Percentiles rank a stretch among this genome's conserved stretches.
These are phyloP conservation scores for Luidia sarsii DNA, from an alignment of 53 echinoderm and acorn worm genomes.

Conservation along the genomic window DNA sequence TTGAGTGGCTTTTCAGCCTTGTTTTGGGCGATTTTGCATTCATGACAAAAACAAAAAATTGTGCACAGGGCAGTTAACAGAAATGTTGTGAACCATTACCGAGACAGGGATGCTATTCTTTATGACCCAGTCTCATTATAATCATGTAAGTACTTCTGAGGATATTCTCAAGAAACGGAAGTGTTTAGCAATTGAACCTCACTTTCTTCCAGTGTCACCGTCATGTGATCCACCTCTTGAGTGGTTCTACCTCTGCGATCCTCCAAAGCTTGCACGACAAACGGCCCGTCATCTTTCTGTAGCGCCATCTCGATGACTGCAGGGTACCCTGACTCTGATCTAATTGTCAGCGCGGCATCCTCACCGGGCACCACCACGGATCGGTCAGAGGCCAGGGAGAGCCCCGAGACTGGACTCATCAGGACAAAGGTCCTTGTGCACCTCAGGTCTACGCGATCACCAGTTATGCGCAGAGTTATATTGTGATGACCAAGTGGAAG, in stretches of 20 bases:
- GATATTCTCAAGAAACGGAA: too few species aligned
- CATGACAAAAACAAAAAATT: too few species aligned
- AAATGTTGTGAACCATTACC: too few species aligned
- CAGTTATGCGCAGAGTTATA: background rate
- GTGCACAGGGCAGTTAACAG: too few species aligned
- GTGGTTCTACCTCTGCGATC: conserved; percentile 2
- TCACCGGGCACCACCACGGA: conserved; percentile 2
- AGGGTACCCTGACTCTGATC: conserved; percentile 53
- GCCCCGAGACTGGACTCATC: conserved; percentile 20
- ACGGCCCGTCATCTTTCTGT: background rate
- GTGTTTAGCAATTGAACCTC: too few species aligned
- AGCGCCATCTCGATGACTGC: conserved; percentile 25
- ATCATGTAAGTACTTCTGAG: too few species aligned
- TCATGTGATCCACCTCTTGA: conserved; percentile 11
- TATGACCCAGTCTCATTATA: too few species aligned
- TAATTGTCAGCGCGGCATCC: conserved; percentile 39
- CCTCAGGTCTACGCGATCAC: background rate
- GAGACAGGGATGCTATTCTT: too few species aligned
- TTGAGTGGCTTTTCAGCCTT: too few species aligned
- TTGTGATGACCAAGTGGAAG: conserved; percentile 9
- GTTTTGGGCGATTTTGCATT: too few species aligned
- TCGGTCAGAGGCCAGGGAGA: conserved; percentile 4
- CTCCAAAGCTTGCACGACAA: background rate
- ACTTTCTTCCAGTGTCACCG: conserved; percentile 10
- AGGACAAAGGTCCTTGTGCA: conserved; percentile 2